These are phyloP conservation scores for Cataglyphis altisquamis DNA, from an alignment of 2,888 invertebrate species.

Conservation along the genomic window DNA sequence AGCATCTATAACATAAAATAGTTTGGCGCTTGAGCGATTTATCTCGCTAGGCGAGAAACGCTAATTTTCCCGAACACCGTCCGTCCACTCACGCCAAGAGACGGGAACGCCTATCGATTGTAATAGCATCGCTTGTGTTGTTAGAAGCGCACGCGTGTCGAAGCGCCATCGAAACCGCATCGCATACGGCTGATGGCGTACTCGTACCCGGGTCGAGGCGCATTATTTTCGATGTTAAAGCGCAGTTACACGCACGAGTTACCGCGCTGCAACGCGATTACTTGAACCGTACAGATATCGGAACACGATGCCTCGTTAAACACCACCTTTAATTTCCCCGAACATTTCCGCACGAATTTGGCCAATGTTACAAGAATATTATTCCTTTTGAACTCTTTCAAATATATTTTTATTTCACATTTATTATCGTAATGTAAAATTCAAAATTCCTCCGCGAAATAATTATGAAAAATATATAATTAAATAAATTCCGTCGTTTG, in stretches of 20 bases:
- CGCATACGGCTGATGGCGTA: not conserved
- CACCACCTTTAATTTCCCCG: not conserved
- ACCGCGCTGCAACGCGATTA: not conserved
- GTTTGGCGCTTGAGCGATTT: not conserved
- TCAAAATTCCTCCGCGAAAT: not conserved
- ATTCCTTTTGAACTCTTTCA: not conserved
- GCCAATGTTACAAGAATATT: not conserved
- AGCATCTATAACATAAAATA: not conserved
- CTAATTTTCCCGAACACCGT: not conserved
- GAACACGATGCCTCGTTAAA: slow-evolving; percentile 4
- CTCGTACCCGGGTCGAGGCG: slow-evolving; percentile 1
- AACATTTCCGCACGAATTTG: not conserved
- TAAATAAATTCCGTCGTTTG: not conserved
- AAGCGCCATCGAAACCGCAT: not conserved
- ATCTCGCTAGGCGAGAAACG: not conserved
- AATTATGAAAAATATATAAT: too few relatives aligned
- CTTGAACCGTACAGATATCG: not conserved
- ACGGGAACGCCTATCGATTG: slow-evolving; percentile 23
- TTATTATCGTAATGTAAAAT: not conserved
- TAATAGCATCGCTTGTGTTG: slow-evolving; percentile 27
- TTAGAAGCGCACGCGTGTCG: slow-evolving; percentile 22
- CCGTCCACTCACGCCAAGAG: not conserved
- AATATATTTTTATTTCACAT: slow-evolving; percentile 9
- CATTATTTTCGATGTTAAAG: slow-evolving; percentile 45
- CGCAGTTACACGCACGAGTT: not conserved